A percentile compares a stretch with the other conserved stretches of the same genome.
Evolutionary conservation across 1,140 invertebrate genomes (phyloP).

Genomic region (Globodera rostochiensis): DNA sequence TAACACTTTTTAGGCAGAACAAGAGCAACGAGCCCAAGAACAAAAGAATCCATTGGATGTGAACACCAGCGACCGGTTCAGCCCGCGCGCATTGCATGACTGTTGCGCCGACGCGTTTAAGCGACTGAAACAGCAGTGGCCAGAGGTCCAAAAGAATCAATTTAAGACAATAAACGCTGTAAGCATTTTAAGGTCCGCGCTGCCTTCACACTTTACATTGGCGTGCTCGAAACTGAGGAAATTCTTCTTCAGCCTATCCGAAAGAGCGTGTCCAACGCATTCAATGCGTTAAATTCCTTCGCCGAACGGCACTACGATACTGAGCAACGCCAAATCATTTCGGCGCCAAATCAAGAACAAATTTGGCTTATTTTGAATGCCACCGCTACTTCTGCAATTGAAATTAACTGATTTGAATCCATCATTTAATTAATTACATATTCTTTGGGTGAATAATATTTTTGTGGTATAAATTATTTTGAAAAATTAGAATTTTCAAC

Average conservation of each 20-base stretch:
- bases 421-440: background rate
- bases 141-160: constrained; percentile 30
- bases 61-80: constrained; percentile 25
- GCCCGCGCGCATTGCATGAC: constrained; percentile 52
- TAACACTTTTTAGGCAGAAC: constrained; percentile 6
- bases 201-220: constrained; percentile 60
- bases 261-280: constrained; percentile 50
- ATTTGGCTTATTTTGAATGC: constrained; percentile 58
- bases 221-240: constrained; percentile 58
- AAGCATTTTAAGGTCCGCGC: constrained; percentile 48
- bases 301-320: constrained; percentile 49
- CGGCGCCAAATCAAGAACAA: constrained; percentile 60
- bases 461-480: too few species aligned
- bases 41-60: constrained; percentile 23
- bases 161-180: too few species aligned
- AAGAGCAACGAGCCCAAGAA: constrained; percentile 24
- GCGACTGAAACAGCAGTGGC: constrained; percentile 55
- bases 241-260: constrained; percentile 61
- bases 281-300: constrained; percentile 49
- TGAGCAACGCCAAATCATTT: constrained; percentile 57
- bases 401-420: background rate
- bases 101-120: constrained; percentile 49
- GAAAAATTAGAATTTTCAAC: too few species aligned
- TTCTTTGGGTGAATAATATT: too few species aligned
- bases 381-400: background rate